Conservation (phyloP, 37 sponge, comb jelly and placozoan genomes). For the Chondrosia reniformis region DNA sequence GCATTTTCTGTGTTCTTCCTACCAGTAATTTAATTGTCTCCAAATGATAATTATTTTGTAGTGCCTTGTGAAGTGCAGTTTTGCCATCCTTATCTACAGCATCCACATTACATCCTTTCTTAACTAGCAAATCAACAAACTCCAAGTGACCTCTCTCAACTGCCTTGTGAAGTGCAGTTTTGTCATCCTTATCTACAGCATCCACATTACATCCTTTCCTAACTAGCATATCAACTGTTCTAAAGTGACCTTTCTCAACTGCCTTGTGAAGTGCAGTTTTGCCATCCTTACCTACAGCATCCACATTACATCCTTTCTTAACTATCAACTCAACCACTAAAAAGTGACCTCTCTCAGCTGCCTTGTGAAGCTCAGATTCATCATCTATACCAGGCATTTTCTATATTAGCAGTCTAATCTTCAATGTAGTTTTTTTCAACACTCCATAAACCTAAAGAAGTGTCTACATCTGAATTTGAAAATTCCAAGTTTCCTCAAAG, state of each 20-base stretch:
- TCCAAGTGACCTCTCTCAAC: neutral
- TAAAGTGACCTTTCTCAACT: neutral
- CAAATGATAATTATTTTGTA: no score
- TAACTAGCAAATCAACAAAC: neutral
- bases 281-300: neutral
- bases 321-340: neutral
- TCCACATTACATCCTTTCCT: neutral
- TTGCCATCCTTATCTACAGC: neutral
- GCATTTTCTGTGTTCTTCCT: neutral
- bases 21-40: neutral
- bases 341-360: neutral
- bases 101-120: neutral
- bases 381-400: no score
- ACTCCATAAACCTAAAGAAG: no score
- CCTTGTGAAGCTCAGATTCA: no score
- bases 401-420: no score
- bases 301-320: neutral
- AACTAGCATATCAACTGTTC: neutral
- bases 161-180: slow-evolving; percentile 11
- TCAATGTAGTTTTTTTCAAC: no score
- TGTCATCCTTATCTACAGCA: neutral
- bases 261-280: slow-evolving; percentile 1
- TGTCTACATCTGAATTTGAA: no score
- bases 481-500: no score
- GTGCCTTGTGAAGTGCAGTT: neutral